These are phyloP conservation scores for Deroplatys truncata DNA, from an alignment of 2,888 invertebrate species.

Conservation along the genomic window DNA sequence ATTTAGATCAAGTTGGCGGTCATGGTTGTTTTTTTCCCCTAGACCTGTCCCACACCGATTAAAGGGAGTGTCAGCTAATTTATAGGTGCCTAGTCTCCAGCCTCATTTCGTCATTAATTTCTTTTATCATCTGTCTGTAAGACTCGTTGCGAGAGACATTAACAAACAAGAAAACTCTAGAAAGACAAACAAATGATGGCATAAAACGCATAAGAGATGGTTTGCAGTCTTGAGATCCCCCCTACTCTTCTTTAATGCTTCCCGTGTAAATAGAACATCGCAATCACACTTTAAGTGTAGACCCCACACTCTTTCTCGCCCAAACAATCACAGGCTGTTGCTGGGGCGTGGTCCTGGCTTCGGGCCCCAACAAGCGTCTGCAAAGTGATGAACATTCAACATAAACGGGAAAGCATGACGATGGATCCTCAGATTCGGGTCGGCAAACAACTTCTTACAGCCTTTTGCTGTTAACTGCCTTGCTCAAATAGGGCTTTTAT, in stretches of 20 bases:
- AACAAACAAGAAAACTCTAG: not conserved
- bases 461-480: not conserved
- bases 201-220: not conserved
- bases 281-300: not conserved
- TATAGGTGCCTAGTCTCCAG: not conserved
- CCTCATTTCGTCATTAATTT: not conserved
- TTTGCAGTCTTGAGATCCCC: not conserved
- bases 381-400: not conserved
- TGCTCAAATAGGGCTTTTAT: not conserved
- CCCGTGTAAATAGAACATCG: not conserved
- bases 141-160: not conserved
- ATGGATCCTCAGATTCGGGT: not conserved
- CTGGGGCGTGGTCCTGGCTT: not conserved
- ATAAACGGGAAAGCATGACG: not conserved
- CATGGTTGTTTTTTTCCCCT: not conserved
- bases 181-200: not conserved
- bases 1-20: too few species aligned
- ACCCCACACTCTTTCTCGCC: not conserved
- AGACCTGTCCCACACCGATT: not conserved
- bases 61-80: not conserved
- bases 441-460: not conserved
- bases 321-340: not conserved
- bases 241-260: not conserved
- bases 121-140: not conserved
- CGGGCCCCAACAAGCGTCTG: not conserved